A percentile compares a stretch with the other conserved stretches of the same genome.
phyloP scores from a whole-genome alignment of 92 coral and sea anemone species.

The Chrysogorgia sp. region DNA sequence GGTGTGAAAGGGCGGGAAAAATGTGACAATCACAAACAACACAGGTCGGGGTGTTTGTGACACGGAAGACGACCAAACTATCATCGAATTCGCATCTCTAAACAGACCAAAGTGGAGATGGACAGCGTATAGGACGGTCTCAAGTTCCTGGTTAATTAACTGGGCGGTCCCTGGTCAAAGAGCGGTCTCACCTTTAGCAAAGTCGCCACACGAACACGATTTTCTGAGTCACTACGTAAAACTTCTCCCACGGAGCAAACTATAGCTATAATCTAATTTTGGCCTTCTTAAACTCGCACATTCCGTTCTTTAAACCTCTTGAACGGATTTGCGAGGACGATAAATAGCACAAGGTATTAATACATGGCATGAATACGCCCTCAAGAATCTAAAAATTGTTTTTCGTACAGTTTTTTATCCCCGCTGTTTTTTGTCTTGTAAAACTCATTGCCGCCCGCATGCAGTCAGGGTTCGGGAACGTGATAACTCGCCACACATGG shows the following conservation, averaged over 20 bases:
- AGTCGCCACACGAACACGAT: neutral
- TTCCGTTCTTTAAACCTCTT: neutral
- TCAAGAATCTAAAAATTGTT: too few species aligned
- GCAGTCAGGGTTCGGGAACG: too few species aligned
- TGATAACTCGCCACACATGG: too few species aligned
- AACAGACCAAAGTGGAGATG: constrained; percentile 38
- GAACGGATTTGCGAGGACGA: neutral
- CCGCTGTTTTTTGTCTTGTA: too few species aligned
- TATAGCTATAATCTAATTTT: neutral
- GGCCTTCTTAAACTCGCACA: neutral
- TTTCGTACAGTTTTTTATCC: too few species aligned
- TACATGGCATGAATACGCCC: too few species aligned
- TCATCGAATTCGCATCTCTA: constrained; percentile 26
- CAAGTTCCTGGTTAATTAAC: constrained; percentile 4
- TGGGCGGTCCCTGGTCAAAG: constrained; percentile 15
- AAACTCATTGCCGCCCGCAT: too few species aligned
- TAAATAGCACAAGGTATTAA: neutral
- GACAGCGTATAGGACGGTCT: neutral
- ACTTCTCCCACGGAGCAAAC: neutral
- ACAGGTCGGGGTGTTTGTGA: neutral
- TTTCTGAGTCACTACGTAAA: neutral
- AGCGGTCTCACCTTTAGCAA: neutral
- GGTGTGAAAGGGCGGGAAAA: constrained; percentile 19
- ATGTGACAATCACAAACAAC: neutral
- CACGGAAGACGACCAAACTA: constrained; percentile 4